Percentiles rank a stretch among this genome's conserved stretches.
These are phyloP conservation scores for Hydrotaea diabolus DNA, from an alignment of 2,888 invertebrate genomes.

Conservation along the genomic window DNA sequence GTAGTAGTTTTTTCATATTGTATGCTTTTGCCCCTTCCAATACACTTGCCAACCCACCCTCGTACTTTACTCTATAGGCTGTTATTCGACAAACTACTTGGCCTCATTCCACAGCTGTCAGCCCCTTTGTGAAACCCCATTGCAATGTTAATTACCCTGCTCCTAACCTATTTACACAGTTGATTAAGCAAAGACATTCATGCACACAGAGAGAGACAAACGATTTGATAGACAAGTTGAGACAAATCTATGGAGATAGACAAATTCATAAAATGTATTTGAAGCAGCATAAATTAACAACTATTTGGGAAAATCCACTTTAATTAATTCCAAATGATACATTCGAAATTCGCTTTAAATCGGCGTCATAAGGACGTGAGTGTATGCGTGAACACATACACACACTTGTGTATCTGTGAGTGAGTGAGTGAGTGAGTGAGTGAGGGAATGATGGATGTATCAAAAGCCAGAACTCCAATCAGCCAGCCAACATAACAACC, in stretches of 20 bases:
- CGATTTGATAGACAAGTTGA: not conserved
- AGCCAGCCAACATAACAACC: not conserved
- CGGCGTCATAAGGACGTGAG: not conserved
- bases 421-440: not conserved
- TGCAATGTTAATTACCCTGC: too few relatives aligned
- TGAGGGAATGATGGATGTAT: slow-evolving; percentile 1
- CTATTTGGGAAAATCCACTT: not conserved
- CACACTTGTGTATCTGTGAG: not conserved
- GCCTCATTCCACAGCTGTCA: too few relatives aligned
- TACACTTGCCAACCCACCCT: too few relatives aligned
- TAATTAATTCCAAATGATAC: slow-evolving; percentile 18
- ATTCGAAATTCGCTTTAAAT: not conserved
- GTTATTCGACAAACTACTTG: too few relatives aligned
- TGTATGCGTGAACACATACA: not conserved
- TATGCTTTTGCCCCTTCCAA: too few relatives aligned
- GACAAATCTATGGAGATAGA: not conserved
- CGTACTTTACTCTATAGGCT: too few relatives aligned
- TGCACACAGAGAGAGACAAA: not conserved
- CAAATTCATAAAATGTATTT: not conserved
- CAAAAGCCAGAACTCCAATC: slow-evolving; percentile 15
- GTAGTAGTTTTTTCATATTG: too few relatives aligned
- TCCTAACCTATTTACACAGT: not conserved
- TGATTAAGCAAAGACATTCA: not conserved
- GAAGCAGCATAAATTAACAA: slow-evolving; percentile 10
- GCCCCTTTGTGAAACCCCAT: too few relatives aligned